phyloP scores from a whole-genome alignment of 2,797 vertebrate genomes.

The Myotis daubentonii region DNA sequence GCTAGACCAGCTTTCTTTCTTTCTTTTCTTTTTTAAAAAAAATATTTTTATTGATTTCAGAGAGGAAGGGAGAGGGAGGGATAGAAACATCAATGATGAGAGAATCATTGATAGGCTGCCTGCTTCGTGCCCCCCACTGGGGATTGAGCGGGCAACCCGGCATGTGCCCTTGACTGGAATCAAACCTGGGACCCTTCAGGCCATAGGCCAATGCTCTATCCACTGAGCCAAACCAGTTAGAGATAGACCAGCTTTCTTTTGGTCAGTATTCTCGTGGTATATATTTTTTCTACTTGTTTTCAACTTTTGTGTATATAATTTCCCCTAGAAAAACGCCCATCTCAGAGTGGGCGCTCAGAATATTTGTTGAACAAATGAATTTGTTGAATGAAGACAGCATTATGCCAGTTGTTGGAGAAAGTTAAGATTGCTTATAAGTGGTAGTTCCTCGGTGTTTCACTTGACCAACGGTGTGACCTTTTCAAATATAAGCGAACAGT shows the following conservation, averaged over 20 bases:
- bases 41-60: no score
- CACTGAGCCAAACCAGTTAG: no score
- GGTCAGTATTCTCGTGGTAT: not conserved
- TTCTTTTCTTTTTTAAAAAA: no score
- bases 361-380: not conserved
- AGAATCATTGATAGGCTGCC: no score
- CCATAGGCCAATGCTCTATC: no score
- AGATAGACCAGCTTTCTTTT: not conserved
- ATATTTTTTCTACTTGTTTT: not conserved
- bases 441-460: not conserved
- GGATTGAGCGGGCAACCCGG: no score
- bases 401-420: not conserved
- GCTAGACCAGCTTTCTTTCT: not conserved
- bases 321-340: not conserved
- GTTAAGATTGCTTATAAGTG: not conserved
- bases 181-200: no score
- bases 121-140: no score
- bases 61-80: no score
- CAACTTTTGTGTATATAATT: not conserved
- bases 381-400: not conserved
- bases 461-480: not conserved
- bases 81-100: no score
- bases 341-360: not conserved
- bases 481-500: not conserved
- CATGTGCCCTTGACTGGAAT: no score